A percentile compares a stretch with the other conserved stretches of the same genome.
phyloP scores from a whole-genome alignment of 2,797 vertebrate species.

The Adrianichthys oophorus region DNA sequence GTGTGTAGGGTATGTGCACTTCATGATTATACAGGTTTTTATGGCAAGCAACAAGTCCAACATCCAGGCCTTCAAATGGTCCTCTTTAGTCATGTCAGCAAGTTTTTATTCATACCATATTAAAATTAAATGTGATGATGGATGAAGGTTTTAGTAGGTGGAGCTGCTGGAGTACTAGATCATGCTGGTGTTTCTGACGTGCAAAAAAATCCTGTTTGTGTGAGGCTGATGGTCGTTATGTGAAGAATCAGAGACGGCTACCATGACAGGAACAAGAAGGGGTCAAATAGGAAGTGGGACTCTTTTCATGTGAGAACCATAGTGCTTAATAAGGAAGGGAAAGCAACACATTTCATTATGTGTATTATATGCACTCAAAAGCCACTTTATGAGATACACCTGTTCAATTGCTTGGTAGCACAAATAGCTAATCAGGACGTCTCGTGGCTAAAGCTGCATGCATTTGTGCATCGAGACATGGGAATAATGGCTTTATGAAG shows the following conservation, averaged over 20 bases:
- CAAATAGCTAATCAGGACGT: too few species aligned
- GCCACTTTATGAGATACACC: background rate
- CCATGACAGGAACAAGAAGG: slow-evolving; percentile 1
- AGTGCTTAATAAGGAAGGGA: slow-evolving; percentile 18
- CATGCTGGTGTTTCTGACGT: slow-evolving; percentile 14
- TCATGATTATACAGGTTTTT: slow-evolving; percentile 41
- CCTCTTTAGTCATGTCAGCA: slow-evolving; percentile 60
- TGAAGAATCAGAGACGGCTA: background rate
- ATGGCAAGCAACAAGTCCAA: slow-evolving; percentile 21
- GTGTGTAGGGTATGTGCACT: slow-evolving; percentile 33
- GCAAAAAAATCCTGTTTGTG: slow-evolving; percentile 1
- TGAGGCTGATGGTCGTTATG: background rate
- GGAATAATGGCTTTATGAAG: too few species aligned
- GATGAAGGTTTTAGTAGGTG: slow-evolving; percentile 65
- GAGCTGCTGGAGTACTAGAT: slow-evolving; percentile 46
- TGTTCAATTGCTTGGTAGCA: background rate
- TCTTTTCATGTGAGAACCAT: slow-evolving; percentile 34
- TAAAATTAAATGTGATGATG: slow-evolving; percentile 72
- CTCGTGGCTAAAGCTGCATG: too few species aligned
- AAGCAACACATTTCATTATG: background rate
- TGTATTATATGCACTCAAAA: background rate
- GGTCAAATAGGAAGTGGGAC: slow-evolving; percentile 40
- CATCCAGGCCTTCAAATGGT: slow-evolving; percentile 41
- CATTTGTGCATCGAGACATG: too few species aligned
- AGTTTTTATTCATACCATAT: slow-evolving; percentile 56